phyloP scores from a whole-genome alignment of 2,888 invertebrate species.

The Rotaria magnacalcarata region DNA sequence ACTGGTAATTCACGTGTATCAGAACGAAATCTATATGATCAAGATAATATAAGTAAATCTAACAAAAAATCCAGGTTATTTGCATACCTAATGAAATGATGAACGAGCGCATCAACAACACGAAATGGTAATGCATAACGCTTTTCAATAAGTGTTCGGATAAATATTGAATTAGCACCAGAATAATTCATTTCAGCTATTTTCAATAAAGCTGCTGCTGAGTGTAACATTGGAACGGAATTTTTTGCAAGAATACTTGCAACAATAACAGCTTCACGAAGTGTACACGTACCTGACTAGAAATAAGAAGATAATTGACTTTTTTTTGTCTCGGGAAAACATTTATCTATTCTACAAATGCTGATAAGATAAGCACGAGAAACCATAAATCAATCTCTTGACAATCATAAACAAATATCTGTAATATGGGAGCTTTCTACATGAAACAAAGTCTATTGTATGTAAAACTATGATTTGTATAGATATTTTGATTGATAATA shows the following conservation, averaged over 20 bases:
- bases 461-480: too few species aligned
- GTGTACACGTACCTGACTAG: constrained; percentile 79
- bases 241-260: constrained; percentile 83
- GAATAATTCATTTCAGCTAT: constrained; percentile 95
- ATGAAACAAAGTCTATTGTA: too few species aligned
- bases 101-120: constrained; percentile 86
- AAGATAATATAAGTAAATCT: background rate
- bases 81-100: constrained; percentile 79
- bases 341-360: too few species aligned
- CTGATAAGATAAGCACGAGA: too few species aligned
- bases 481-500: too few species aligned
- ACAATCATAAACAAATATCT: too few species aligned
- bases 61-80: background rate
- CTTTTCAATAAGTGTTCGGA: constrained; percentile 87
- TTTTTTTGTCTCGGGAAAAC: too few species aligned
- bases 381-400: too few species aligned
- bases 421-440: too few species aligned
- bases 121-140: constrained; percentile 92
- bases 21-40: constrained; percentile 69
- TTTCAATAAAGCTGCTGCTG: constrained; percentile 85
- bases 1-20: constrained; percentile 82
- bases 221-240: constrained; percentile 87
- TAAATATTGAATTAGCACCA: constrained; percentile 88
- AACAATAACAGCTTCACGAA: constrained; percentile 89
- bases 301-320: constrained; percentile 55